Evolutionary conservation across 2,797 vertebrate species (phyloP).

Genomic region (Sphaeramia orbicularis): DNA sequence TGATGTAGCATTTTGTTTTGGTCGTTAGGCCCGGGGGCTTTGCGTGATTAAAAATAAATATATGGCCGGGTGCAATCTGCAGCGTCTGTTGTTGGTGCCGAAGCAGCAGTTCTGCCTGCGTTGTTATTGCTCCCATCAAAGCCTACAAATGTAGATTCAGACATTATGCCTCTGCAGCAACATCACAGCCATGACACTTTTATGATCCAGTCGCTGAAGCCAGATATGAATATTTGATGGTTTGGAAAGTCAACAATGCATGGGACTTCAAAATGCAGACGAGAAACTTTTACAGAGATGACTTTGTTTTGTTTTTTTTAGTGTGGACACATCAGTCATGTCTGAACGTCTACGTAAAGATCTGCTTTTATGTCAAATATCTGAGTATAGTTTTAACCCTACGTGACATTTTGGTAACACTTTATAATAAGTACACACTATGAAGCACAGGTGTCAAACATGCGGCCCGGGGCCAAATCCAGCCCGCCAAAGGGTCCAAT

Average conservation of each 20-base stretch:
- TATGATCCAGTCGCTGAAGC: constrained; percentile 57
- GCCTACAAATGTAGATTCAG: constrained; percentile 72
- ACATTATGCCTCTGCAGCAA: constrained; percentile 59
- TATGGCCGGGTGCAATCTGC: constrained; percentile 70
- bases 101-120: constrained; percentile 69
- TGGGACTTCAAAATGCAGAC: constrained; percentile 14
- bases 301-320: background rate
- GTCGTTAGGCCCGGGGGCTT: constrained; percentile 80
- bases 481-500: constrained; percentile 35
- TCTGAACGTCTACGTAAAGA: background rate
- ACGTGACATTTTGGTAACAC: no score
- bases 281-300: constrained; percentile 17
- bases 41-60: constrained; percentile 85
- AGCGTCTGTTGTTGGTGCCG: constrained; percentile 75
- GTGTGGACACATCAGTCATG: constrained; percentile 15
- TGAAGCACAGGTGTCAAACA: constrained; percentile 22
- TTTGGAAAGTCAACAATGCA: constrained; percentile 51
- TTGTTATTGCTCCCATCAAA: constrained; percentile 78
- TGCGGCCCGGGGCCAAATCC: constrained; percentile 54
- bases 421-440: no score
- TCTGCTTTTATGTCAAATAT: no score
- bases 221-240: constrained; percentile 70
- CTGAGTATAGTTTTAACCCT: no score
- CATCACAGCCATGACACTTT: constrained; percentile 55
- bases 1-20: constrained; percentile 83